Evolutionary conservation across 2,113 vertebrate genomes (phyloP).

Genomic region (Brachirus orientalis): DNA sequence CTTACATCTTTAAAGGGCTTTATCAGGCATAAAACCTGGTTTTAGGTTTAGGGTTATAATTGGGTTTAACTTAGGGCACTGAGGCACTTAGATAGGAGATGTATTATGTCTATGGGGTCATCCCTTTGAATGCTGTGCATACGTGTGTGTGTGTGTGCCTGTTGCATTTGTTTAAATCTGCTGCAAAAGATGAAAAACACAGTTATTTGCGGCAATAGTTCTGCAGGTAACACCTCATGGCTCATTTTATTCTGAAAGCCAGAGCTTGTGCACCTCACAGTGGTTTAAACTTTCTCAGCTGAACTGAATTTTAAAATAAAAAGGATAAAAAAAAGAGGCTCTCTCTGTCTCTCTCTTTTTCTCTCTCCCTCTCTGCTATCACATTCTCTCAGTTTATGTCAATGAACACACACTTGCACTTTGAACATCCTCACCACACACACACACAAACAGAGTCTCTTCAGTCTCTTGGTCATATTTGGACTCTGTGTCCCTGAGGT

Average conservation of each 20-base stretch:
- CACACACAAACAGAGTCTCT: conserved; percentile 5
- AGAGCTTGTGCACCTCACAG: background rate
- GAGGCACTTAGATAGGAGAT: no score
- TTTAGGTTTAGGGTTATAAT: no score
- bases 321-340: background rate
- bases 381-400: conserved; percentile 42
- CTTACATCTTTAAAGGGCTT: no score
- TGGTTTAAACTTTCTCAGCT: background rate
- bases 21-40: no score
- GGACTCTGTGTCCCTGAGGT: conserved; percentile 40
- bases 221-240: background rate
- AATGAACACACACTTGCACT: conserved; percentile 20
- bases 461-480: conserved; percentile 38
- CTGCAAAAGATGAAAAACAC: conserved; percentile 7
- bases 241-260: background rate
- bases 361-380: conserved; percentile 15
- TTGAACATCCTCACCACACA: background rate
- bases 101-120: no score
- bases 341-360: background rate
- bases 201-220: background rate
- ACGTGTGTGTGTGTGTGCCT: no score
- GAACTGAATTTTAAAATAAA: background rate
- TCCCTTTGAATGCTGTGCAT: no score
- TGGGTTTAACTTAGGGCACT: no score
- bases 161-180: conserved; percentile 27